Percentiles rank a stretch among this genome's conserved stretches.
Evolutionary conservation across 2,888 invertebrate genomes (phyloP).

Genomic region (Dicycla oo): DNA sequence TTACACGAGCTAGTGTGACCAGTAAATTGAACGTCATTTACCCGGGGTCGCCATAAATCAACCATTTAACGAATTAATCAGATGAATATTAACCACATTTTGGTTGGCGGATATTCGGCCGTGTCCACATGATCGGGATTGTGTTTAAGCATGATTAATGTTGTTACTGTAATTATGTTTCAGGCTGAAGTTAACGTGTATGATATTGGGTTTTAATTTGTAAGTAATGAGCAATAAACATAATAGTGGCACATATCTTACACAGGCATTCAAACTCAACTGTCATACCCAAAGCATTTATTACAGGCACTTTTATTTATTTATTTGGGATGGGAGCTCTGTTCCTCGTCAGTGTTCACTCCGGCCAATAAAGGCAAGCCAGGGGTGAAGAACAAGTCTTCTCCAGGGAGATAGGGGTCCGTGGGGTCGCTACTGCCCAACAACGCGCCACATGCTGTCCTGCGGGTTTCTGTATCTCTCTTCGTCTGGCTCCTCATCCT

Average conservation of each 20-base stretch:
- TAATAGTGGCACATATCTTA: neutral
- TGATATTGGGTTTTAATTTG: neutral
- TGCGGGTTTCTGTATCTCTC: too few relatives aligned
- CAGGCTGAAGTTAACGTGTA: neutral
- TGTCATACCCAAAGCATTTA: too few relatives aligned
- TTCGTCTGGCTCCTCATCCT: too few relatives aligned
- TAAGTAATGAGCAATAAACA: neutral
- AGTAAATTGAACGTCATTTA: conserved; percentile 62
- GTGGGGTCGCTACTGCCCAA: too few relatives aligned
- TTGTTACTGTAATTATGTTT: conserved; percentile 47
- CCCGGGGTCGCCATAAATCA: conserved; percentile 61
- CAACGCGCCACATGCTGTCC: too few relatives aligned
- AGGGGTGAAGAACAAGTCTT: too few relatives aligned
- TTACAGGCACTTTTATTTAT: too few relatives aligned
- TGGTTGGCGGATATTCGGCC: conserved; percentile 52
- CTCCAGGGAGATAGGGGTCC: too few relatives aligned
- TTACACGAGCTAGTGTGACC: conserved; percentile 53
- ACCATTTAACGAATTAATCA: conserved; percentile 69
- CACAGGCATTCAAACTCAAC: too few relatives aligned
- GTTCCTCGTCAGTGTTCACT: too few relatives aligned
- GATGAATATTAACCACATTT: conserved; percentile 68
- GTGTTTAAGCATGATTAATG: conserved; percentile 62
- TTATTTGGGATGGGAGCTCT: too few relatives aligned
- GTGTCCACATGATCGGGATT: conserved; percentile 44
- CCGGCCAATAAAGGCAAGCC: too few relatives aligned